Evolutionary conservation across 2,888 invertebrate species (phyloP).

Genomic region (Byasa hedistus): DNA sequence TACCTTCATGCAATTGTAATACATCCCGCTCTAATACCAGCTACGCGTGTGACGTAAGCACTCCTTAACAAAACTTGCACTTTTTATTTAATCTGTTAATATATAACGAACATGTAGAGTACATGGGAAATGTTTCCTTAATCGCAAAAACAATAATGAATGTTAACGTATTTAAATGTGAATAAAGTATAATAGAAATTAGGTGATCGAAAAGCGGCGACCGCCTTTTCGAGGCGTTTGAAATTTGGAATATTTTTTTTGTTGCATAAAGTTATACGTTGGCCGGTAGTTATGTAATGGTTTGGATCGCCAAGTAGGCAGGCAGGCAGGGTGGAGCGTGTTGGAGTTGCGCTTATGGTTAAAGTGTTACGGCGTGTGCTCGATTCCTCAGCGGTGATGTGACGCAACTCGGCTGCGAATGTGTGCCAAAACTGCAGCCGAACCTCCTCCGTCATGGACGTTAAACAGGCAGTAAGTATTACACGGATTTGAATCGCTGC

Average conservation of each 20-base stretch:
- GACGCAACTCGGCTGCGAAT: conserved; percentile 68
- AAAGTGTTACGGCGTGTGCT: conserved; percentile 75
- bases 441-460: conserved; percentile 56
- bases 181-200: conserved; percentile 28
- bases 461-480: conserved; percentile 38
- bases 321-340: conserved; percentile 56
- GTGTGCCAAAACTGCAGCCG: conserved; percentile 77
- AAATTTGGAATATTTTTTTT: conserved; percentile 64
- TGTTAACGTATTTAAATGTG: too few species aligned
- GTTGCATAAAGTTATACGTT: conserved; percentile 68
- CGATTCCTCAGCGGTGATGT: conserved; percentile 56
- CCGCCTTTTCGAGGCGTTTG: conserved; percentile 58
- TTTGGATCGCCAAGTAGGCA: conserved; percentile 61
- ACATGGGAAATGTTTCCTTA: background rate
- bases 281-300: conserved; percentile 74
- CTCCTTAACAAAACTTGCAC: conserved; percentile 51
- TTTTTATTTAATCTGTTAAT: conserved; percentile 36
- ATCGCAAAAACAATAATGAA: too few species aligned
- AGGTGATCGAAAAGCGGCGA: conserved; percentile 47
- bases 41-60: conserved; percentile 50
- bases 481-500: conserved; percentile 33
- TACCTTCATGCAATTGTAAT: conserved; percentile 42
- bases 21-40: conserved; percentile 46
- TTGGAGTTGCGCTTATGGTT: conserved; percentile 58
- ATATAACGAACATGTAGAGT: background rate